Evolutionary conservation across 2,888 invertebrate genomes (phyloP).

Genomic region (Drosophila neotestacea): DNA sequence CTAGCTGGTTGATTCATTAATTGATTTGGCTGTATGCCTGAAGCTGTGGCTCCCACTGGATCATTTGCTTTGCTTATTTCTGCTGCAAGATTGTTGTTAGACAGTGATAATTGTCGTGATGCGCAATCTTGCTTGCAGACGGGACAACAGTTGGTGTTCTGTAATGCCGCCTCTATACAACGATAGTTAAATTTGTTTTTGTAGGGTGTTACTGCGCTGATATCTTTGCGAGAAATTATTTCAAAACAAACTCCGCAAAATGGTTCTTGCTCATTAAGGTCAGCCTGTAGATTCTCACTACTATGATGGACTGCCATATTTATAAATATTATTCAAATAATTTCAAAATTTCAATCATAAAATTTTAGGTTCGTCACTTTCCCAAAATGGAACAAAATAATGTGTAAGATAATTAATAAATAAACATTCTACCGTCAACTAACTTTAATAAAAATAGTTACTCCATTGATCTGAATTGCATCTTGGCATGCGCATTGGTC

Average conservation of each 20-base stretch:
- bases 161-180: background rate
- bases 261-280: background rate
- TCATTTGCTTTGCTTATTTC: background rate
- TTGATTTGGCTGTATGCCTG: background rate
- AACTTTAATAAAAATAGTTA: background rate
- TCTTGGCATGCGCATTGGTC: no score
- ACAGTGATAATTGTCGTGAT: background rate
- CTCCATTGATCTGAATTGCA: background rate
- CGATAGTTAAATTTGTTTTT: background rate
- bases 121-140: no score
- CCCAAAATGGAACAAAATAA: background rate
- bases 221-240: background rate
- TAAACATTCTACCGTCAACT: background rate
- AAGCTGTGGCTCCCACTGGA: background rate
- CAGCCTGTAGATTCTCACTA: background rate
- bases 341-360: background rate
- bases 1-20: background rate
- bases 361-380: background rate
- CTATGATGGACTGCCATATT: background rate
- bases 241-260: background rate
- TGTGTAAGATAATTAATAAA: background rate
- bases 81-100: background rate
- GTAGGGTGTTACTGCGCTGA: background rate
- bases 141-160: background rate
- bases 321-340: background rate